Evolutionary conservation across 2,888 invertebrate species (phyloP), one percentile per base, ranked within the genome.

Genomic region (Stramonita haemastoma): DNA sequence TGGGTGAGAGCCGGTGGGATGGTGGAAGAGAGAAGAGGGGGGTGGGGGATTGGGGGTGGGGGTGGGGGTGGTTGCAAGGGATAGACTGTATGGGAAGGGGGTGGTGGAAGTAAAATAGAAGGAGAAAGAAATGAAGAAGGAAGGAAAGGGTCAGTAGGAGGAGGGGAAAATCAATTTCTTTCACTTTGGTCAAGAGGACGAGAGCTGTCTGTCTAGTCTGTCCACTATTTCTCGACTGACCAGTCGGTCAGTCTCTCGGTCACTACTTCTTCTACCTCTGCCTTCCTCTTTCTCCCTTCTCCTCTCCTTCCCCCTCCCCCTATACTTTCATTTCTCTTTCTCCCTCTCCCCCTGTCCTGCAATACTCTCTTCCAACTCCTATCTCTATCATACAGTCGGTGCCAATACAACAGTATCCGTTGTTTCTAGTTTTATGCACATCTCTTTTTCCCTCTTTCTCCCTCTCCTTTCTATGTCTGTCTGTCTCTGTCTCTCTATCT

Each of bases 131-230:
- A 66, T 17, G 26, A 26, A 66, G 66, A 66, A 13, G 26, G 66
- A 66, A 46, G 46, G 26, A 13, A 66, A 46, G 46, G 46, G 46
- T 46, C 8, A 46, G 17, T 22, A 73, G 73, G 19, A 22, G 73
- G n/a, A 77, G n/a, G 36, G 34, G 29, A 81, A 81, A 81, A 81
- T 81, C 81, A 81, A 81, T 81, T 81, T 81, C 81, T 81, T 81
- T 36, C 81, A 81, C 36, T 81, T 77, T 81, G 79, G 81, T 36
- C 81, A 36, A 81, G 81, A 81, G 19, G 13, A 19, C 26, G n/a
- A 77, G 15, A 73, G 73, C n/a, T 26, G 11, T 13, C 29, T 11
- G 32, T 17, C 79, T 29, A 19, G 15, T 15, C 81, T 32, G 34
- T 13, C 32, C n/a, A 34, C 81, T 29, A 17, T 22, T 34, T 13